Percentiles rank a stretch among this genome's conserved stretches.
These are phyloP conservation scores for Procavia capensis DNA, from an alignment of 2,113 vertebrate genomes.

Conservation along the genomic window DNA sequence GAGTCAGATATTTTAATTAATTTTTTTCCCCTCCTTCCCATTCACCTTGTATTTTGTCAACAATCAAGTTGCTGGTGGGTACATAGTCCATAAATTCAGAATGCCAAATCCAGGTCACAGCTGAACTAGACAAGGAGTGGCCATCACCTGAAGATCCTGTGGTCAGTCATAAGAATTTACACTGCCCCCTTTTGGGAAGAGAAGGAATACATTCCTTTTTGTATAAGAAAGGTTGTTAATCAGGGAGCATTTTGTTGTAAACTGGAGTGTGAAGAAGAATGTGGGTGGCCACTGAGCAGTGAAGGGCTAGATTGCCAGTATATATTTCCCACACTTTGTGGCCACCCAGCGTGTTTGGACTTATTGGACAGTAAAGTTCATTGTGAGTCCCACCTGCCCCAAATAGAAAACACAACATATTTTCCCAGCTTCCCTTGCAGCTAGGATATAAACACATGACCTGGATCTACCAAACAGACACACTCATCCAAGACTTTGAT, in stretches of 20 bases:
- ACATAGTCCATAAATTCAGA: background rate
- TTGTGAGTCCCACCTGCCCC: background rate
- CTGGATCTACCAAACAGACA: background rate
- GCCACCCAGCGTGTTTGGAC: background rate
- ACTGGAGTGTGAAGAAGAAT: background rate
- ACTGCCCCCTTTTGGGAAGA: background rate
- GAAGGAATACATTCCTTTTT: background rate
- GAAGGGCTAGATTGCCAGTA: background rate
- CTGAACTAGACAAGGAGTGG: background rate
- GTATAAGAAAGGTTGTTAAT: background rate
- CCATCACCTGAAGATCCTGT: background rate
- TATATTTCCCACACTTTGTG: background rate
- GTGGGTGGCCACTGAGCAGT: rapidly evolving
- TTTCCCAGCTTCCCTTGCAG: background rate
- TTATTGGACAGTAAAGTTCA: background rate
- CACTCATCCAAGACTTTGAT: background rate
- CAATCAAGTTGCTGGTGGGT: background rate
- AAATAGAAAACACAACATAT: background rate
- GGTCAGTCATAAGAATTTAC: background rate
- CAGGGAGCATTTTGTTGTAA: background rate
- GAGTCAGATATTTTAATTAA: no score
- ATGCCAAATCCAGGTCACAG: background rate
- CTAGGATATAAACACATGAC: background rate
- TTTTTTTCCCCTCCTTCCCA: background rate
- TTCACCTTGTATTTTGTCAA: background rate